Conservation (phyloP, 2,888 invertebrate species). For the Tetranychus piercei region DNA sequence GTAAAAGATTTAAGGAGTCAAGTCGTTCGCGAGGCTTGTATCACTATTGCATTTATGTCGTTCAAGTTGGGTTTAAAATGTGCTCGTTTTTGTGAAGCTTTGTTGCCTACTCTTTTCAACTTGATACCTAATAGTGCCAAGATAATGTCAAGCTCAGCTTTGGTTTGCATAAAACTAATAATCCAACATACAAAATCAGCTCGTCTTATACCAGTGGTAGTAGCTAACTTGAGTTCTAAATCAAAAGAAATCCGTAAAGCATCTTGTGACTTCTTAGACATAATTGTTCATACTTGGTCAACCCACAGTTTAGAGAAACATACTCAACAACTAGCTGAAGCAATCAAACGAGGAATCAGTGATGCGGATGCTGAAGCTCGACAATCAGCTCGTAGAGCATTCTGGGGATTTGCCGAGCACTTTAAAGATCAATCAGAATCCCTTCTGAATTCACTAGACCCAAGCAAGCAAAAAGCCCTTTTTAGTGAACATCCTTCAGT, state of each 20-base stretch:
- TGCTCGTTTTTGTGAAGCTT: constrained; percentile 54
- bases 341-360: constrained; percentile 55
- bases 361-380: constrained; percentile 86
- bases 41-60: constrained; percentile 56
- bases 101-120: constrained; percentile 57
- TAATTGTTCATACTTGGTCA: constrained; percentile 72
- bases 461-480: constrained; percentile 49
- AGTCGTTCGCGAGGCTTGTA: constrained; percentile 85
- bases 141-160: constrained; percentile 74
- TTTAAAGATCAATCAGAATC: constrained; percentile 76
- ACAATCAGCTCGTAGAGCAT: constrained; percentile 62
- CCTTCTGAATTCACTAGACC: constrained; percentile 61
- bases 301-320: constrained; percentile 61
- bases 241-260: constrained; percentile 70
- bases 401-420: constrained; percentile 66
- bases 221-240: constrained; percentile 52
- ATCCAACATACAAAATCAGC: constrained; percentile 58
- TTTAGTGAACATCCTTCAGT: constrained; percentile 38
- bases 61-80: constrained; percentile 18
- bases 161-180: constrained; percentile 67
- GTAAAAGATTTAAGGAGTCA: constrained; percentile 76
- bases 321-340: constrained; percentile 54
- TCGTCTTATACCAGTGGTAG: constrained; percentile 58
- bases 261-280: constrained; percentile 60
- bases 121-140: constrained; percentile 32